A percentile compares a stretch with the other conserved stretches of the same genome.
Evolutionary conservation across 2,888 invertebrate genomes (phyloP).

Genomic region (Tricholauxania praeusta): DNA sequence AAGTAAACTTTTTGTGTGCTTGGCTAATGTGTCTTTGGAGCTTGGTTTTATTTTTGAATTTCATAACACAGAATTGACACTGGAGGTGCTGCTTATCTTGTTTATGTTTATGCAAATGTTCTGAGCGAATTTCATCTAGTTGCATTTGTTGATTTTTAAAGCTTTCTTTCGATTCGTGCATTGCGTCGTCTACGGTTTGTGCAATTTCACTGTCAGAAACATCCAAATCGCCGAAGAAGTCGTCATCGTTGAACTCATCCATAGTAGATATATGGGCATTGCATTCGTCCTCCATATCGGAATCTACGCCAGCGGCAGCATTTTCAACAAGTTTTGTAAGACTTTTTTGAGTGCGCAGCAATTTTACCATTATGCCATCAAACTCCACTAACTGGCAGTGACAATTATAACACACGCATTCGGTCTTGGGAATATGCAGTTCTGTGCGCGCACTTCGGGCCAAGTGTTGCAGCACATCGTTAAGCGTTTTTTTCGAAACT

Average conservation of each 20-base stretch:
- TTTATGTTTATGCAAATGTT: neutral
- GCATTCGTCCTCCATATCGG: slow-evolving; percentile 49
- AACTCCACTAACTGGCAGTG: slow-evolving; percentile 45
- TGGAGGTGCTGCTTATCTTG: slow-evolving; percentile 32
- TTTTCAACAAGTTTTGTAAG: slow-evolving; percentile 49
- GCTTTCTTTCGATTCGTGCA: slow-evolving; percentile 16
- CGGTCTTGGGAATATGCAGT: slow-evolving; percentile 40
- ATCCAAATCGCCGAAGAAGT: slow-evolving; percentile 46
- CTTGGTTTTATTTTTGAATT: slow-evolving; percentile 45
- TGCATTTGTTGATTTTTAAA: slow-evolving; percentile 7
- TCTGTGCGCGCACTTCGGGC: slow-evolving; percentile 45
- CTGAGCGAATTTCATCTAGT: neutral
- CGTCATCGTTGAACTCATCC: slow-evolving; percentile 46
- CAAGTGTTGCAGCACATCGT: slow-evolving; percentile 45
- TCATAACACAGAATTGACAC: slow-evolving; percentile 50
- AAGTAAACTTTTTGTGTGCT: slow-evolving; percentile 50
- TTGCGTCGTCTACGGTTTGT: slow-evolving; percentile 47
- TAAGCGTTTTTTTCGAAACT: slow-evolving; percentile 45
- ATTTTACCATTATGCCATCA: slow-evolving; percentile 43
- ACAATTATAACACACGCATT: slow-evolving; percentile 45
- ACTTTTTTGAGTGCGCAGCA: slow-evolving; percentile 44
- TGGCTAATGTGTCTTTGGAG: slow-evolving; percentile 48
- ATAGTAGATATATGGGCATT: slow-evolving; percentile 45
- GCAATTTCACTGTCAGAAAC: slow-evolving; percentile 49
- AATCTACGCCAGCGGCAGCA: slow-evolving; percentile 45